Evolutionary conservation across 1,140 invertebrate genomes (phyloP), one percentile per base, ranked within the genome.

Genomic region (Teleogryllus occipitalis): DNA sequence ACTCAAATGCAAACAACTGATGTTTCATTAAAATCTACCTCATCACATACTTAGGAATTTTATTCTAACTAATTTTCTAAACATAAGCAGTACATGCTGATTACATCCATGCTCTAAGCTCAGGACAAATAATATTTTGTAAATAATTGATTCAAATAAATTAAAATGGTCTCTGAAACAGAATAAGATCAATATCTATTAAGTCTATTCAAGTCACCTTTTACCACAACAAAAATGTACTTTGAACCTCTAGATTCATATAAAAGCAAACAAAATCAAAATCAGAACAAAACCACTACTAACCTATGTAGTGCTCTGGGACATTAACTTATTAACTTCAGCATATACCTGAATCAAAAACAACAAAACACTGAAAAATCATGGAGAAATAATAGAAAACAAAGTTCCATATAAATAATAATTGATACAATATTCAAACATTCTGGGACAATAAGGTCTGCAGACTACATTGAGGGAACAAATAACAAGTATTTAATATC

Each of bases 291-390:
- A 65, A 65, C 18, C 18, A 65, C 54, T 65, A 65, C 54, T 65
- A 65, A 65, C 54, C 54, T 65, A 65, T 65, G 54, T 14, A 18
- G 54, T 65, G 10, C 54, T 65, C 54, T 65, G 54, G 54, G 10
- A 14, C 54, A 65, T 65, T 65, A 65, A 65, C 54, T 39, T 39
- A 39, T 39, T 18, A 65, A 65, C 54, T 14, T 65, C 54, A 14
- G 54, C 54, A 65, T 10, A 65, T 65, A 65, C 54, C 54, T 65
- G 18, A 65, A 65, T 65, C 54, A 65, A 75, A 75, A 75, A 47
- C 10, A 27, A 47, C 2, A 75, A 75, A 27, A 47, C 10, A 75
- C 21, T 75, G 46, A 75, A 75, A 75, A 27, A 14, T 10, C n/a
- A 27, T 14, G 14, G n/a, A 14, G n/a, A 75, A 27, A 75, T 27